Evolutionary conservation across 2,113 vertebrate species (phyloP), one percentile per base, ranked within the genome.

Genomic region (Cyanoderma ruficeps): DNA sequence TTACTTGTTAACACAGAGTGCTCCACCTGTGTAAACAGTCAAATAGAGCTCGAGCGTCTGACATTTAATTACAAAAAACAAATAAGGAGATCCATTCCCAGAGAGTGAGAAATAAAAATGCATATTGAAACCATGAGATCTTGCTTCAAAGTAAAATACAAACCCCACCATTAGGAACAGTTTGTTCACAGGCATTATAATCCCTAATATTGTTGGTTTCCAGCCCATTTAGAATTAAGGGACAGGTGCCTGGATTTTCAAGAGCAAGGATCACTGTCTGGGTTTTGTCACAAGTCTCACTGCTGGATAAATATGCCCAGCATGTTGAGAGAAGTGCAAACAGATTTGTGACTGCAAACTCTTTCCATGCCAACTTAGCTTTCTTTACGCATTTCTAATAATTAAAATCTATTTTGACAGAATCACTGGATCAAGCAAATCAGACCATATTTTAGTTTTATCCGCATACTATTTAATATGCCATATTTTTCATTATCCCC

Each of bases 131-230:
- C 24, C 52, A 9, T 4, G 10, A 76, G 18, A 64, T 65, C 20
- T 65, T 53, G 7, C 19, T 79, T 37, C 11, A 16, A 71, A 89
- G 24, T 60, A 20, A 49, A 49, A 84, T 30, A 5, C 4, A 57
- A 64, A 13, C 9, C 22, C 3, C 33, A 30, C 15, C 1, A 2
- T 30, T 44, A 47, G 4, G 6, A 60, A 59, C 4, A 0, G 4
- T 37, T 89, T 78, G 6, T 46, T 65, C 41, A 44, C 1, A 27
- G 23, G 16, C 3, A 15, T 50, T 63, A 69, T 24, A 16, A 46
- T 42, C 42, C 28, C 25, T 74, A 41, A 64, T 31, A 46, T 12
- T 60, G 25, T 37, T 93, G 53, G 41, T 88, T 82, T 89, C 53
- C 23, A 84, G 3, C 12, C 18, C 7, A 1, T 55, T 84, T 35